phyloP scores from a whole-genome alignment of 2,888 invertebrate genomes.

The Rhodophaea formosa region DNA sequence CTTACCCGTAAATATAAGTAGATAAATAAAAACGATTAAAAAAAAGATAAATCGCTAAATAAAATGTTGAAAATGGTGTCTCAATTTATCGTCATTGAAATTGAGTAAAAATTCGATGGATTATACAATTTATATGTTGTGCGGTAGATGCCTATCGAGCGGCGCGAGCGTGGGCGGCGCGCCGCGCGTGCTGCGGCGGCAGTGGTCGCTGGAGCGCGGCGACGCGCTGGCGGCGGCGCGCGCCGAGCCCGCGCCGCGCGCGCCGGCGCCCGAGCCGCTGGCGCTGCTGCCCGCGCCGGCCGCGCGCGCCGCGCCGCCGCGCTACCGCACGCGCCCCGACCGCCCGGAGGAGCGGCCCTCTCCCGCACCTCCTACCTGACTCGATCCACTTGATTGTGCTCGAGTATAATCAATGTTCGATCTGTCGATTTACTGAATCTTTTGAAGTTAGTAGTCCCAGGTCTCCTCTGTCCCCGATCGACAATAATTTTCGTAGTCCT shows the following conservation, averaged over 20 bases:
- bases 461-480: conserved; percentile 37
- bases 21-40: too few relatives aligned
- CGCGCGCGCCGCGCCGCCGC: conserved; percentile 37
- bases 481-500: conserved; percentile 68
- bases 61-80: too few relatives aligned
- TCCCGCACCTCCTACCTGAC: conserved; percentile 17
- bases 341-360: conserved; percentile 24
- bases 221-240: conserved; percentile 57
- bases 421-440: conserved; percentile 6
- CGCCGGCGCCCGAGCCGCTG: conserved; percentile 32
- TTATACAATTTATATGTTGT: neutral
- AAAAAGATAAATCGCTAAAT: too few relatives aligned
- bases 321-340: conserved; percentile 49
- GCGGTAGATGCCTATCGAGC: conserved; percentile 24
- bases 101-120: conserved; percentile 75
- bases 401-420: neutral
- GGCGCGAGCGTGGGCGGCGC: conserved; percentile 39
- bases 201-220: conserved; percentile 71
- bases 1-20: too few relatives aligned
- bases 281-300: conserved; percentile 31
- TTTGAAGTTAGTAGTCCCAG: conserved; percentile 8
- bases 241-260: conserved; percentile 27
- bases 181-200: conserved; percentile 53
- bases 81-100: too few relatives aligned
- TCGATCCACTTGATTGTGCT: conserved; percentile 8